phyloP scores from a whole-genome alignment of 2,888 invertebrate genomes.

The Orchesella flavescens region DNA sequence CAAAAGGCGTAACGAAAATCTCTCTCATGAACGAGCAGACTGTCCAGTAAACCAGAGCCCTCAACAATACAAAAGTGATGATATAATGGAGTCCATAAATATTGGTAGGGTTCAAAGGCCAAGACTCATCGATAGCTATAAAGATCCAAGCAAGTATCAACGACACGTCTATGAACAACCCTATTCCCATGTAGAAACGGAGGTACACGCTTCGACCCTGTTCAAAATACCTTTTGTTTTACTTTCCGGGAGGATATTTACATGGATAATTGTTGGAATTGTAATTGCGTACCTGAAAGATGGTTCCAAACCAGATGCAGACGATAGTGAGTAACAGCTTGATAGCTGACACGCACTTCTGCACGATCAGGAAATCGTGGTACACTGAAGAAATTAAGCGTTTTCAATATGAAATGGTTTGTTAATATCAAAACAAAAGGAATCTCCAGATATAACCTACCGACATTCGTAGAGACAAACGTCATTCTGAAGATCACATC shows the following conservation, averaged over 20 bases:
- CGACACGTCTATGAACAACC: background rate
- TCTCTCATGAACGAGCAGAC: background rate
- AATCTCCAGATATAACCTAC: no score
- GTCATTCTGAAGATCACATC: slow-evolving; percentile 1
- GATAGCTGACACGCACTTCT: slow-evolving; percentile 23
- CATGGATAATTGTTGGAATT: background rate
- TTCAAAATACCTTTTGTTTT: background rate
- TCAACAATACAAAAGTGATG: background rate
- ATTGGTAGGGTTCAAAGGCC: slow-evolving; percentile 22
- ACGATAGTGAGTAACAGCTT: background rate
- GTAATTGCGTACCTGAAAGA: slow-evolving; percentile 7
- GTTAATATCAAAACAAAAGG: no score
- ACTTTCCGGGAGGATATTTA: background rate
- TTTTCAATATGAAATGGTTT: no score
- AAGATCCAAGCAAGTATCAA: slow-evolving; percentile 10
- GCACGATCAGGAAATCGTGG: slow-evolving; percentile 25
- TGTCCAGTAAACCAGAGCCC: background rate
- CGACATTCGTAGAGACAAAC: background rate
- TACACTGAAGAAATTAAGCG: slow-evolving; percentile 15
- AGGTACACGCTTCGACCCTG: background rate
- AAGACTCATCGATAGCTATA: slow-evolving; percentile 19
- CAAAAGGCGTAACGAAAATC: slow-evolving; percentile 11
- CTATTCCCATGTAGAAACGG: background rate
- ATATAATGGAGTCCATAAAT: slow-evolving; percentile 32
- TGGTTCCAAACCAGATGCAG: slow-evolving; percentile 36